Evolutionary conservation across 2,888 invertebrate species (phyloP).

Genomic region (Lithophane semibrunnea): DNA sequence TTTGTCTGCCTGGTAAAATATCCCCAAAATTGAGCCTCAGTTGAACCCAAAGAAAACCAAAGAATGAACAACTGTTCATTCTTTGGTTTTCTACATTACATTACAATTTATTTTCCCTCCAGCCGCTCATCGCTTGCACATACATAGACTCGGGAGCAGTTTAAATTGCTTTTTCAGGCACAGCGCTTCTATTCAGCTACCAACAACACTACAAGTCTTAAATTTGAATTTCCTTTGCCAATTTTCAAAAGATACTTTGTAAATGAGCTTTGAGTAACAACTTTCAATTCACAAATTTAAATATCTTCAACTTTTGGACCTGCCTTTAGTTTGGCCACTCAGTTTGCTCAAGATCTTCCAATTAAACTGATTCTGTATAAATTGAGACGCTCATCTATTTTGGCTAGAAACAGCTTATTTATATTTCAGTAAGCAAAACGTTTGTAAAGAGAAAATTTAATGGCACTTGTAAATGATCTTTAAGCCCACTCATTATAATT

Average conservation of each 20-base stretch:
- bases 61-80: no score
- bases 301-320: constrained; percentile 38
- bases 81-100: no score
- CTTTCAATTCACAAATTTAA: constrained; percentile 46
- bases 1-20: background rate
- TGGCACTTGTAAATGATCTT: constrained; percentile 41
- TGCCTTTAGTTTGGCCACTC: constrained; percentile 34
- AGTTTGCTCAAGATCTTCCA: constrained; percentile 44
- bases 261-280: constrained; percentile 66
- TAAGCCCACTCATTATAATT: constrained; percentile 33
- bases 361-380: constrained; percentile 50
- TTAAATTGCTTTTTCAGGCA: constrained; percentile 89
- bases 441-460: constrained; percentile 49
- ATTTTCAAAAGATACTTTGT: constrained; percentile 61
- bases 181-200: constrained; percentile 82
- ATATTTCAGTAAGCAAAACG: constrained; percentile 39
- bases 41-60: background rate
- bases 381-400: constrained; percentile 33
- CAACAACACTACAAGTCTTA: constrained; percentile 83
- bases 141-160: constrained; percentile 78
- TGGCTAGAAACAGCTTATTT: constrained; percentile 40
- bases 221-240: constrained; percentile 79
- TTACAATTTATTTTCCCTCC: constrained; percentile 30
- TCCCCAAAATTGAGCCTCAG: background rate
- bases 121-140: constrained; percentile 66